Conservation (phyloP, 2,113 vertebrate genomes). For the Antigone vipio region DNA sequence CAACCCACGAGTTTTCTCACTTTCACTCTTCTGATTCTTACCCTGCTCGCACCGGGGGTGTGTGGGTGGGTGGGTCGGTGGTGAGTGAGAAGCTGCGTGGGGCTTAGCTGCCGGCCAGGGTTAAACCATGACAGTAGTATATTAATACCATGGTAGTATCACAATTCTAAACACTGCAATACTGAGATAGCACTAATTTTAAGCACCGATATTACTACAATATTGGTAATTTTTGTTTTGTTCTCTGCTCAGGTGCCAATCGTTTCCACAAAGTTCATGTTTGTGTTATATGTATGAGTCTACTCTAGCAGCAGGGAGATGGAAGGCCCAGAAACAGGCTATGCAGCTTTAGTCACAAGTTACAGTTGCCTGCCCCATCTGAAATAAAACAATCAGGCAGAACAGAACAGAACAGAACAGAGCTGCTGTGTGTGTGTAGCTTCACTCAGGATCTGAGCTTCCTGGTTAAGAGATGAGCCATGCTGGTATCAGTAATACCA, state of each 20-base stretch:
- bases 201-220: neutral
- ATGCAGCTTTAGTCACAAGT: neutral
- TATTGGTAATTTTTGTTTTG: neutral
- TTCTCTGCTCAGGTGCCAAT: neutral
- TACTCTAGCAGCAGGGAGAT: neutral
- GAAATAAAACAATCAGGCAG: neutral
- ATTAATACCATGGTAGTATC: neutral
- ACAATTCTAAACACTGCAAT: neutral
- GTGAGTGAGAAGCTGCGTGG: too few relatives aligned
- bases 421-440: accelerated
- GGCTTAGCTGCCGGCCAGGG: too few relatives aligned
- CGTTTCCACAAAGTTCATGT: neutral
- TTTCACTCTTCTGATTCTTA: too few relatives aligned
- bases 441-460: neutral
- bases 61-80: too few relatives aligned
- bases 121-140: too few relatives aligned
- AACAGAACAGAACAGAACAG: neutral
- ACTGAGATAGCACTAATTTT: neutral
- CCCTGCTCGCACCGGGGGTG: too few relatives aligned
- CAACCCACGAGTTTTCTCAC: too few relatives aligned
- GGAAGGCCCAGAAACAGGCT: neutral
- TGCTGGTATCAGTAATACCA: neutral
- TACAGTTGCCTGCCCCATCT: neutral
- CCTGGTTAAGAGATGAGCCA: neutral
- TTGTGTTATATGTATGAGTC: accelerated